Conservation (phyloP, 2,888 invertebrate genomes). For the Rotaria sp. region DNA sequence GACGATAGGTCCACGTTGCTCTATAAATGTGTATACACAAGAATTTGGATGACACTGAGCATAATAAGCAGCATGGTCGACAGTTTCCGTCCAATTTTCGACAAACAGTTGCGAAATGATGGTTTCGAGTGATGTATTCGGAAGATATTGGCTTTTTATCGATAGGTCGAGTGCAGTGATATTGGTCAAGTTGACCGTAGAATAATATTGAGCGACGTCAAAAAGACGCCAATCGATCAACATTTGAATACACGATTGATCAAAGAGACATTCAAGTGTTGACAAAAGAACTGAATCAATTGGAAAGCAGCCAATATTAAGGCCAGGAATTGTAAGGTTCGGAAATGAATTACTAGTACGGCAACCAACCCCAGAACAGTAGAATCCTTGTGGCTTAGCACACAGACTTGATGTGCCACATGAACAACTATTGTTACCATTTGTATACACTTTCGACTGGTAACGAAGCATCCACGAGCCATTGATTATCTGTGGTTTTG, state of each 20-base stretch:
- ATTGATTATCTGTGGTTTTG: background rate
- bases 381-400: background rate
- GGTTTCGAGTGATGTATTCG: background rate
- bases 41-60: background rate
- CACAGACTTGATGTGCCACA: background rate
- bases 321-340: background rate
- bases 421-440: background rate
- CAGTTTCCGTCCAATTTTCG: background rate
- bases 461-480: background rate
- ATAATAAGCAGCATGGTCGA: background rate
- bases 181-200: background rate
- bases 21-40: background rate
- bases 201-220: background rate
- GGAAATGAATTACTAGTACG: background rate
- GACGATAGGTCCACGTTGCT: background rate
- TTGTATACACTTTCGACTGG: background rate
- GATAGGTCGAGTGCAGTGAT: background rate
- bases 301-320: background rate
- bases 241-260: background rate
- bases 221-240: background rate
- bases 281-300: background rate
- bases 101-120: background rate
- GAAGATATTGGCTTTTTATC: background rate
- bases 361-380: background rate
- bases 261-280: background rate